Evolutionary conservation across 2,113 vertebrate species (phyloP).

Genomic region (Rhinolophus ferrumequinum): DNA sequence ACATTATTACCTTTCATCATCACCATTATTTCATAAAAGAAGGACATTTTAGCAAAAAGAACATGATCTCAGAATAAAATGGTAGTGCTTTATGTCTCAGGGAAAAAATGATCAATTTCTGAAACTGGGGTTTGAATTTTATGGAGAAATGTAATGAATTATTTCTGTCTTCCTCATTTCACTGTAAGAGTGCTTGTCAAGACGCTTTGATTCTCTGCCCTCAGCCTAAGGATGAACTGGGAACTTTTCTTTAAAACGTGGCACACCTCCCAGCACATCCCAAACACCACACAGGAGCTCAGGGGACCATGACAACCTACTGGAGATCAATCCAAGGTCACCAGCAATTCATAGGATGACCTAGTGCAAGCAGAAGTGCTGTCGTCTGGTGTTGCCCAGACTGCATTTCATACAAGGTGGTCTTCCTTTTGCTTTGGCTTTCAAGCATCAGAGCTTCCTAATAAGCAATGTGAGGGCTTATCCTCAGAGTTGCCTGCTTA

Average conservation of each 20-base stretch:
- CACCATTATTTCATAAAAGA: not conserved
- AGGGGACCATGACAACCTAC: not conserved
- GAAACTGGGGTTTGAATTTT: not conserved
- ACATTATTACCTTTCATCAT: not conserved
- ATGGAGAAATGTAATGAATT: not conserved
- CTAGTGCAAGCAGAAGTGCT: accelerated
- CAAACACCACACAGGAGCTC: not conserved
- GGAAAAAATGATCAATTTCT: not conserved
- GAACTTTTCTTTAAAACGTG: not conserved
- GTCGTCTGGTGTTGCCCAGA: accelerated
- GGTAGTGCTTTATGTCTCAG: not conserved
- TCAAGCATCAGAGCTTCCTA: not conserved
- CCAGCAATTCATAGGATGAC: not conserved
- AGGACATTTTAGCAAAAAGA: not conserved
- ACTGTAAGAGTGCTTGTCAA: not conserved
- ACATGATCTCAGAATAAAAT: conserved; percentile 1
- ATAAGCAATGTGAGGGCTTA: not conserved
- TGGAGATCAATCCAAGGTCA: not conserved
- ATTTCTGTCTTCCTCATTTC: not conserved
- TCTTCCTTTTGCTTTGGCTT: not conserved
- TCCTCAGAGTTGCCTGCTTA: conserved; percentile 30
- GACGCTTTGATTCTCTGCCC: not conserved
- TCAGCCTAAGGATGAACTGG: not conserved
- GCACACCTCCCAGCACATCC: not conserved
- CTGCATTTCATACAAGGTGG: not conserved